These are phyloP conservation scores for Antigone vipio DNA, from an alignment of 2,113 vertebrate genomes.

Conservation along the genomic window DNA sequence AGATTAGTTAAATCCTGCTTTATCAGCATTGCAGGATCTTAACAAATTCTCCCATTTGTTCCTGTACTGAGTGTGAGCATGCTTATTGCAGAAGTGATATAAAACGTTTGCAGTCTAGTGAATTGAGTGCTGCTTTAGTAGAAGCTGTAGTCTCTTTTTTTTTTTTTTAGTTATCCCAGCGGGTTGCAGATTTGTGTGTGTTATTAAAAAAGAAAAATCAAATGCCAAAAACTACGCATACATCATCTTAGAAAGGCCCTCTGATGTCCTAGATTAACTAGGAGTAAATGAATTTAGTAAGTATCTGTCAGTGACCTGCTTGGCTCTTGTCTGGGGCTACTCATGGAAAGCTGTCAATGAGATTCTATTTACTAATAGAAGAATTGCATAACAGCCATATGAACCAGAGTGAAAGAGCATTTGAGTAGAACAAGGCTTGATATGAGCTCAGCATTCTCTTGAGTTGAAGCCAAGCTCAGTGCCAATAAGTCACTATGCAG, in stretches of 20 bases:
- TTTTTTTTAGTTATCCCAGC: neutral
- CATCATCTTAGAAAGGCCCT: neutral
- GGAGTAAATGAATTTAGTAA: neutral
- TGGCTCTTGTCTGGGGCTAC: neutral
- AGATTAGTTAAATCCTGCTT: neutral
- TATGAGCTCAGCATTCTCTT: neutral
- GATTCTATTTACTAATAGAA: conserved; percentile 10
- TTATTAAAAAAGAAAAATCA: neutral
- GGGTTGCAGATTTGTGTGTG: neutral
- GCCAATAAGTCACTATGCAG: neutral
- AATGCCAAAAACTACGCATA: neutral
- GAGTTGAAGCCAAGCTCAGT: neutral
- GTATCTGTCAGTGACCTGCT: neutral
- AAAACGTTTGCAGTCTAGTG: neutral
- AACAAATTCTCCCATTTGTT: neutral
- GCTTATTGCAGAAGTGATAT: neutral
- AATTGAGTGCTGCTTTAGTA: neutral
- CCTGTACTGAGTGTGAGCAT: neutral
- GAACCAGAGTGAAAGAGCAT: neutral
- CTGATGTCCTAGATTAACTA: neutral
- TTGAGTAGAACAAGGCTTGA: neutral
- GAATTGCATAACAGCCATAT: neutral
- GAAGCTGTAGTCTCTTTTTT: neutral
- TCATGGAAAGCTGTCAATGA: neutral
- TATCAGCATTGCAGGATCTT: neutral